Conservation (phyloP, 2,888 invertebrate species). For the Drosophila monieri region DNA sequence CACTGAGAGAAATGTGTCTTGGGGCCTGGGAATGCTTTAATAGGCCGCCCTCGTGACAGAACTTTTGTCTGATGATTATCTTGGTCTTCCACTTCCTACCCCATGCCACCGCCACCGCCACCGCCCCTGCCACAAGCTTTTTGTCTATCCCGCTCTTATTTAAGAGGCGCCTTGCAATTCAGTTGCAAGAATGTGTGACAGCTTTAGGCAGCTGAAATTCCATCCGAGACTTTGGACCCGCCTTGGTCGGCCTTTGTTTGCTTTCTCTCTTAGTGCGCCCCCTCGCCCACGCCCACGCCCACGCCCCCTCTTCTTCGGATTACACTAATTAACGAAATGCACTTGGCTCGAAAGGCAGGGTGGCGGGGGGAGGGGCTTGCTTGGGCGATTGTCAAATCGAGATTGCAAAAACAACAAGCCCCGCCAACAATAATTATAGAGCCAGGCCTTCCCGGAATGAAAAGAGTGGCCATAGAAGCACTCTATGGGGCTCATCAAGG, state of each 20-base stretch:
- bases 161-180: slow-evolving; percentile 42
- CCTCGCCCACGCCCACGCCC: neutral
- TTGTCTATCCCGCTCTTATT: neutral
- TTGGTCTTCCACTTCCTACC: slow-evolving; percentile 2
- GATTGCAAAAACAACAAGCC: slow-evolving; percentile 42
- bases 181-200: slow-evolving; percentile 40
- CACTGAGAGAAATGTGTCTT: neutral
- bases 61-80: slow-evolving; percentile 25
- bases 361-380: slow-evolving; percentile 2
- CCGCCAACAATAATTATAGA: slow-evolving; percentile 62
- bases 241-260: slow-evolving; percentile 45
- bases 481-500: slow-evolving; percentile 7
- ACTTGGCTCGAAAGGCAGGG: slow-evolving; percentile 54
- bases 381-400: slow-evolving; percentile 56
- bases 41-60: slow-evolving; percentile 1
- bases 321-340: slow-evolving; percentile 78
- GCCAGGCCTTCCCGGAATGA: slow-evolving; percentile 24
- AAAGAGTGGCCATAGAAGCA: slow-evolving; percentile 8
- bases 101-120: too few species aligned
- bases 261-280: slow-evolving; percentile 22
- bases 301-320: slow-evolving; percentile 32
- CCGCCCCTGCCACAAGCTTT: slow-evolving; percentile 4
- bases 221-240: slow-evolving; percentile 37
- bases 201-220: slow-evolving; percentile 42
- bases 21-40: slow-evolving; percentile 1